phyloP scores from a whole-genome alignment of 2,888 invertebrate species.

The Baccha elongata region DNA sequence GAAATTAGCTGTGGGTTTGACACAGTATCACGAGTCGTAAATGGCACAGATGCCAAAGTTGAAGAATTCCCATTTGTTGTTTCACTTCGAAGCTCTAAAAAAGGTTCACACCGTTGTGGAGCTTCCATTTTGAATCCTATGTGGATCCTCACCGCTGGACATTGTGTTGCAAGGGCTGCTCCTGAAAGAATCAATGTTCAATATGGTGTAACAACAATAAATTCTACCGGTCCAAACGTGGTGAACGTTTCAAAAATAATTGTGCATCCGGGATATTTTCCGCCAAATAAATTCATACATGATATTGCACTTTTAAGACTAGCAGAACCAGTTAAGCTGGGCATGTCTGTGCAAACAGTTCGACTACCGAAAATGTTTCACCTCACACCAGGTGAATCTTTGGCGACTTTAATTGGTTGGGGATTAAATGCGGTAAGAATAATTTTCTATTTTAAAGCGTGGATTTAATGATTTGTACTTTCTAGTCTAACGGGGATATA shows the following conservation, averaged over 20 bases:
- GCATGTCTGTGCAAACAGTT: constrained; percentile 76
- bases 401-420: constrained; percentile 81
- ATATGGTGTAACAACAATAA: constrained; percentile 77
- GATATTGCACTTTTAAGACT: constrained; percentile 80
- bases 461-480: constrained; percentile 6
- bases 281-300: constrained; percentile 76
- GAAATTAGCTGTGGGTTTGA: not conserved
- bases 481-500: constrained; percentile 79
- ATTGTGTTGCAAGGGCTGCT: constrained; percentile 77
- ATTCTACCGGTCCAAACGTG: constrained; percentile 75
- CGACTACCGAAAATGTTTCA: constrained; percentile 76
- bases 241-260: constrained; percentile 76
- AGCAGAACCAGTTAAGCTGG: constrained; percentile 70
- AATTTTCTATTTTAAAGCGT: too few species aligned
- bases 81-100: constrained; percentile 76
- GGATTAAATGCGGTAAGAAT: constrained; percentile 79
- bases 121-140: constrained; percentile 78
- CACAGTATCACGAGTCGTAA: constrained; percentile 76
- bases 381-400: constrained; percentile 72
- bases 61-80: constrained; percentile 79
- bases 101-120: constrained; percentile 79
- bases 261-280: constrained; percentile 78
- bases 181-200: constrained; percentile 77
- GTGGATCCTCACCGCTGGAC: constrained; percentile 80
- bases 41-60: constrained; percentile 77